Percentiles rank a stretch among this genome's conserved stretches.
Conservation (phyloP, 1,140 invertebrate genomes). For the Stratiolaelaps scimitus region DNA sequence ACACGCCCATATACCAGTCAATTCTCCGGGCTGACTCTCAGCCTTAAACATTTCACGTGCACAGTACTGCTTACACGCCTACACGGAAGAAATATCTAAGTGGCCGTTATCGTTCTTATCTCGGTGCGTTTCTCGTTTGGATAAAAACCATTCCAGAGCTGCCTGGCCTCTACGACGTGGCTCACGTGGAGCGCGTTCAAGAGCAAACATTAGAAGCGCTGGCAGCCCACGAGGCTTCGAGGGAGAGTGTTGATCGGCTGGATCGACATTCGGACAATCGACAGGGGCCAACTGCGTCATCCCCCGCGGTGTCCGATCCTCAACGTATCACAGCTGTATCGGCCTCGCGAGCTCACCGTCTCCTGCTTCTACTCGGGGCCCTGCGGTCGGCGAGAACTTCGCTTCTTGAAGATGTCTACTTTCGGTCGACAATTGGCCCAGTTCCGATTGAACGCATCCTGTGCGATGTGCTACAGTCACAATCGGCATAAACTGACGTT, state of each 20-base stretch:
- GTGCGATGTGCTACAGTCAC: slow-evolving; percentile 19
- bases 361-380: slow-evolving; percentile 1
- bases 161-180: slow-evolving; percentile 12
- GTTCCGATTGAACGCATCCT: slow-evolving; percentile 23
- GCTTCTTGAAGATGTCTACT: slow-evolving; percentile 14
- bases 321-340: too few relatives aligned
- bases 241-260: neutral
- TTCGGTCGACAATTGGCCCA: slow-evolving; percentile 18
- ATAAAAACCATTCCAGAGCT: neutral
- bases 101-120: too few relatives aligned
- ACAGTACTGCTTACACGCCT: too few relatives aligned
- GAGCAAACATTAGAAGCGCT: slow-evolving; percentile 14
- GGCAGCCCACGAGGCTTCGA: neutral
- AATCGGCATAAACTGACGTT: neutral
- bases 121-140: neutral
- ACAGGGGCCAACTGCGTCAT: too few relatives aligned
- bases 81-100: too few relatives aligned
- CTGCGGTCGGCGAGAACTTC: slow-evolving; percentile 16
- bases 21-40: too few relatives aligned
- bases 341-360: neutral
- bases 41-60: too few relatives aligned
- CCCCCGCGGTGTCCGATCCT: too few relatives aligned
- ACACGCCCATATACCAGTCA: too few relatives aligned
- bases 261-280: neutral
- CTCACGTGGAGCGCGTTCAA: slow-evolving; percentile 10